These are phyloP conservation scores for Trachythela sp. DNA, from an alignment of 64 coral and sea anemone genomes.

Conservation along the genomic window DNA sequence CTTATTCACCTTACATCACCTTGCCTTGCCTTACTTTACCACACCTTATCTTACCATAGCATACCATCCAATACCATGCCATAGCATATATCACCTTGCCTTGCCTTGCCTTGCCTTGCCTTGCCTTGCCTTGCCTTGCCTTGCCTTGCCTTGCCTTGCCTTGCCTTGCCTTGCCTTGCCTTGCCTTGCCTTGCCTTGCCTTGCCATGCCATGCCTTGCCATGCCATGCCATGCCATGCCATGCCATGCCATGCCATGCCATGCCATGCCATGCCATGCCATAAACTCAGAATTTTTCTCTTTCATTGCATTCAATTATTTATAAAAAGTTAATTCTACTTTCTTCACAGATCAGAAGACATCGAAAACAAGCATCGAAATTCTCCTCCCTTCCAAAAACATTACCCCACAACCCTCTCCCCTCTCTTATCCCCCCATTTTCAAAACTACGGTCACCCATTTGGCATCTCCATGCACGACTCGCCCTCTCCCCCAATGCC, in stretches of 20 bases:
- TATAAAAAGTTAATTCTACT: not conserved
- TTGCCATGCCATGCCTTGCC: no score
- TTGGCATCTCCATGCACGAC: not conserved
- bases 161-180: not conserved
- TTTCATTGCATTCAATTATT: not conserved
- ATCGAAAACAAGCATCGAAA: not conserved
- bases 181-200: no score
- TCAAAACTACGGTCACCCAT: not conserved
- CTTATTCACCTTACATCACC: no score
- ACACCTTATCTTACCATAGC: no score
- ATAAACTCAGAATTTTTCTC: not conserved
- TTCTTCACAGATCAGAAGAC: not conserved
- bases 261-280: no score
- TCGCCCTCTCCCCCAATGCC: not conserved
- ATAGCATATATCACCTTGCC: not conserved
- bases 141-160: not conserved
- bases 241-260: no score
- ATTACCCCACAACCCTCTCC: not conserved
- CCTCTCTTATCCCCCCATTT: not conserved
- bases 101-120: not conserved
- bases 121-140: not conserved
- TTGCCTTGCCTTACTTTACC: slow-evolving; percentile 4
- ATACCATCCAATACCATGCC: not conserved
- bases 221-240: no score
- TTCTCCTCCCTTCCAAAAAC: not conserved